Conservation (phyloP, 2,797 vertebrate species). For the Phylloscopus collybita region DNA sequence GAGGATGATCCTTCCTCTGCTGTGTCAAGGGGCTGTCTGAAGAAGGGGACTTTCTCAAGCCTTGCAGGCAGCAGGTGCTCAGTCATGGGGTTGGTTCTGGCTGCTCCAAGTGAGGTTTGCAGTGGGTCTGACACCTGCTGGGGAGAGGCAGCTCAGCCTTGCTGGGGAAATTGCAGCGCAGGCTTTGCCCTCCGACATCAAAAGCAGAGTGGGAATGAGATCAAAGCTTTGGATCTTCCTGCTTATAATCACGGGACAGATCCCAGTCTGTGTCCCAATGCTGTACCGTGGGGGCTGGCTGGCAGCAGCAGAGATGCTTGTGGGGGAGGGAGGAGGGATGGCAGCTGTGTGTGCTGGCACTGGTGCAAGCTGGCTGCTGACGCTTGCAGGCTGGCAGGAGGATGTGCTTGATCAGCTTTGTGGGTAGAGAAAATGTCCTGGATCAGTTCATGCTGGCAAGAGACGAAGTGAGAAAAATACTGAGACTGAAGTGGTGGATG, state of each 20-base stretch:
- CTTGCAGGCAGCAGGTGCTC: neutral
- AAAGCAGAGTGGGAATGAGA: neutral
- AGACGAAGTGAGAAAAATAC: neutral
- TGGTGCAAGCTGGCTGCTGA: conserved; percentile 18
- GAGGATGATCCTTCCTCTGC: neutral
- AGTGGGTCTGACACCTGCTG: neutral
- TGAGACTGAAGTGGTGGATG: neutral
- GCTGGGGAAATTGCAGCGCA: neutral
- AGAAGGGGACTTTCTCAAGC: neutral
- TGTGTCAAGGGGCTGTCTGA: neutral
- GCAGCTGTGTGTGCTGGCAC: neutral
- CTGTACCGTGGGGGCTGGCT: neutral
- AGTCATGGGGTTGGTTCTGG: neutral
- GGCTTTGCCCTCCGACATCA: neutral
- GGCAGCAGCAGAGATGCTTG: fast-evolving
- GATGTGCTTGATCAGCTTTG: conserved; percentile 42
- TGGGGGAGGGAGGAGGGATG: neutral
- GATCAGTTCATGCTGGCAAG: conserved; percentile 21
- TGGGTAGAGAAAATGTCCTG: conserved; percentile 42
- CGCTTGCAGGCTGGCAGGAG: neutral
- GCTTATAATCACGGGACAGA: neutral
- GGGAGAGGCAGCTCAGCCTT: neutral
- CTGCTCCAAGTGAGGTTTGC: neutral
- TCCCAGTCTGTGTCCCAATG: neutral
- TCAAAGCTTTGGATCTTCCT: neutral